A percentile compares a stretch with the other conserved stretches of the same genome.
Evolutionary conservation across 1,140 invertebrate genomes (phyloP).

Genomic region (Cydia splendana): DNA sequence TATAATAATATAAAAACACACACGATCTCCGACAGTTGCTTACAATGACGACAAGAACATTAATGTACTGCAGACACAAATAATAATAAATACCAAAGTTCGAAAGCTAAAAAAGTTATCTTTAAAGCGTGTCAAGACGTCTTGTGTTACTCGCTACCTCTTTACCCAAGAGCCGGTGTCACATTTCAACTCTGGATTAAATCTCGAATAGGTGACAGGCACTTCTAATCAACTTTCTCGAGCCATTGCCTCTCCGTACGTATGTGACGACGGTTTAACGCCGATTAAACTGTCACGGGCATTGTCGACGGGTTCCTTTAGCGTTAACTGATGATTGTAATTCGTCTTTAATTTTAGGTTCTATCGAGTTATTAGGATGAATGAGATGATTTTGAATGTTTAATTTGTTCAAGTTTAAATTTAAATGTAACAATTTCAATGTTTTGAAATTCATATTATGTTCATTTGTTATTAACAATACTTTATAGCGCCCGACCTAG

Average conservation of each 20-base stretch:
- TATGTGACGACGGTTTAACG: slow-evolving; percentile 70
- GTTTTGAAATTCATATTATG: no score
- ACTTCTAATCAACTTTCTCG: slow-evolving; percentile 75
- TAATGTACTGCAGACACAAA: no score
- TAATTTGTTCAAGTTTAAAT: no score
- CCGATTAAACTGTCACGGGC: slow-evolving; percentile 70
- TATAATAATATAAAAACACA: no score
- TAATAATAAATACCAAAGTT: neutral
- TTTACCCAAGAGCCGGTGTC: slow-evolving; percentile 18
- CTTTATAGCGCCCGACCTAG: no score
- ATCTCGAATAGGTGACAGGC: slow-evolving; percentile 72
- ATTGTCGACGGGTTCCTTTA: slow-evolving; percentile 43
- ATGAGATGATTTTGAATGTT: neutral
- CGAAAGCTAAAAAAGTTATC: slow-evolving; percentile 29
- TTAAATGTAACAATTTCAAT: no score
- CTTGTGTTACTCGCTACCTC: slow-evolving; percentile 11
- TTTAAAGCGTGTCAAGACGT: slow-evolving; percentile 37
- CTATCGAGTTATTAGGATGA: neutral
- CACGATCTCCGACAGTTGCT: no score
- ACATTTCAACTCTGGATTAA: slow-evolving; percentile 58
- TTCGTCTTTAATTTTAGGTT: slow-evolving; percentile 1
- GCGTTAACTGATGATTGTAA: slow-evolving; percentile 29
- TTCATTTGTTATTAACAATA: no score
- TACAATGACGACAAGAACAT: no score
- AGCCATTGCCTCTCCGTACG: slow-evolving; percentile 66